A percentile compares a stretch with the other conserved stretches of the same genome.
These are phyloP conservation scores for Acleris emargana DNA, from an alignment of 2,888 invertebrate genomes.

Conservation along the genomic window DNA sequence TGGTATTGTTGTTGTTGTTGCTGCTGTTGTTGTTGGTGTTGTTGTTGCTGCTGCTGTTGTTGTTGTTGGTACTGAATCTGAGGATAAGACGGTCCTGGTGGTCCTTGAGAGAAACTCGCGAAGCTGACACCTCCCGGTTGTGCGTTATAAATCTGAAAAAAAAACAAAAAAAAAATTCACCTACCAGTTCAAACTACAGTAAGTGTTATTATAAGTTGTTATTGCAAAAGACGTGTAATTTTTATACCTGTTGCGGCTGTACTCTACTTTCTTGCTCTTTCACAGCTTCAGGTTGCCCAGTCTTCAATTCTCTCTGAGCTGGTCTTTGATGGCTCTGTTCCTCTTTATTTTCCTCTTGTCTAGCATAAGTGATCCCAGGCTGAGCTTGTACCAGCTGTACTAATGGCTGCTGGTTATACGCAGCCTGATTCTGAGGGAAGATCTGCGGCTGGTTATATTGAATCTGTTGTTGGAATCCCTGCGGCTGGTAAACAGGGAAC, in stretches of 20 bases:
- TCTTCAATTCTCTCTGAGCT: slow-evolving; percentile 42
- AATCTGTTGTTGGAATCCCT: slow-evolving; percentile 28
- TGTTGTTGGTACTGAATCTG: slow-evolving; percentile 27
- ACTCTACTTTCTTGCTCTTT: slow-evolving; percentile 38
- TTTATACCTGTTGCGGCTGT: slow-evolving; percentile 16
- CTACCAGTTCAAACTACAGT: slow-evolving; percentile 5
- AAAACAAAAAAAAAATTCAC: not conserved
- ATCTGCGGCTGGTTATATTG: slow-evolving; percentile 40
- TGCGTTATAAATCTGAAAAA: slow-evolving; percentile 56
- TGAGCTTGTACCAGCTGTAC: slow-evolving; percentile 40
- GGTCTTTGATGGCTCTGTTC: slow-evolving; percentile 40
- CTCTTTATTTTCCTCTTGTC: slow-evolving; percentile 33
- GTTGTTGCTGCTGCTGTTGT: slow-evolving; percentile 33
- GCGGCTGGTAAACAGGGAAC: slow-evolving; percentile 31
- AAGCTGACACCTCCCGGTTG: slow-evolving; percentile 66
- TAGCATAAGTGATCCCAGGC: slow-evolving; percentile 37
- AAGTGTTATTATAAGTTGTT: too few relatives aligned
- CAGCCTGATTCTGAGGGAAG: slow-evolving; percentile 25
- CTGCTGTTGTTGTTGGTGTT: slow-evolving; percentile 28
- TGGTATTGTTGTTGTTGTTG: slow-evolving; percentile 38
- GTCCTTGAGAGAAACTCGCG: slow-evolving; percentile 62
- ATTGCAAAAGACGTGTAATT: not conserved
- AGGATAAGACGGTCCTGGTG: slow-evolving; percentile 42
- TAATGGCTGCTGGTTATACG: slow-evolving; percentile 37
- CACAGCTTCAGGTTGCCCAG: slow-evolving; percentile 39